Base-by-base conservation (phyloP, 1,140 invertebrate genomes). In the Drosophila cardini region DNA sequence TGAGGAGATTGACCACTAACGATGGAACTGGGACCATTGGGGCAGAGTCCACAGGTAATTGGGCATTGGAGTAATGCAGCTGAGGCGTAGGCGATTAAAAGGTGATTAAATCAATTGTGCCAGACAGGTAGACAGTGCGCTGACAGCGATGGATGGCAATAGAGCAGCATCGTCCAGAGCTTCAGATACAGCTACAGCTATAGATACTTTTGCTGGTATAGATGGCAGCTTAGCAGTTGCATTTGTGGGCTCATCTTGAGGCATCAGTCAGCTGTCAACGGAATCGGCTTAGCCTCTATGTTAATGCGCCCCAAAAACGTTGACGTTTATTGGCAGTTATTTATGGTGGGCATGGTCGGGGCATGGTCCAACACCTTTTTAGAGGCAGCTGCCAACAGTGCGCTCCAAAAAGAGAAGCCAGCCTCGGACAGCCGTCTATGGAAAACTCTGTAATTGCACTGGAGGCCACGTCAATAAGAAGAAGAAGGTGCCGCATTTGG, bases 261-360 rank as follows among this genome's bases (percentile, higher is more conserved):
- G 16, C 58, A 75, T 62, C 60, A 65, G 69, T 76, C 76, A 72
- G 46, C 83, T 86, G 83, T 86, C 83, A 86, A 42, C 79, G 76
- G 78, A 72, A 83, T 87, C 62, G 79, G 79, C 76, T 76, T 87
- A 86, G 82, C 83, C 65, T 74, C 78, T 86, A 86, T 86, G 83
- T 86, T 86, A 86, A 86, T 86, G 83, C 83, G 62, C 76, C 72
- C 70, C 79, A 86, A 86, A 86, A 79, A 81, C 83, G 83, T 68
- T 79, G 83, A 86, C 83, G 77, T 87, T 86, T 87, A 86, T 86
- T 86, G 83, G 67, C 83, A 87, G 83, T 87, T 87, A 87, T 86
- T 86, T 86, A 86, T 86, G 83, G 79, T 78, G 72, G 76, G 72
- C 63, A 62, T 62, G 74, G 74, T 18, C 50, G 57, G 57, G 42